Base-by-base conservation (phyloP, 2,888 invertebrate species). In the Phymatocera aterrima region DNA sequence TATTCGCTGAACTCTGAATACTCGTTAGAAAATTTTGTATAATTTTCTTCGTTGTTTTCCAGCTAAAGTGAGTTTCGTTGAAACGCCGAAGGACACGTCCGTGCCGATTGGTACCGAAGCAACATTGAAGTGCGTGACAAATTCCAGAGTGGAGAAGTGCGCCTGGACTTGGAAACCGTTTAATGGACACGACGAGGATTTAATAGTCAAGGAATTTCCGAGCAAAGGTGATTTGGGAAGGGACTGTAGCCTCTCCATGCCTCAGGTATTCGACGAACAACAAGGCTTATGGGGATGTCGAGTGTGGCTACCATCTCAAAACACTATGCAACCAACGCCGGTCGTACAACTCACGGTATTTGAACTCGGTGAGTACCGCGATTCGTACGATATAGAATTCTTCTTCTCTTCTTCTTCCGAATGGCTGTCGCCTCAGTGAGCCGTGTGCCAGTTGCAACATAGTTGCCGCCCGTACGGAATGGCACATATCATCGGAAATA, bases 261-360 rank as follows among this genome's bases (percentile, higher is more conserved):
- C 82, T 5, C 82, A 81, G 15, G 84, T 87, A 5, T 80, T 82
- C n/a, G 31, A 81, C 31, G 86, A 89, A 70, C 87, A 89, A 77
- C 87, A 89, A 80, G 90, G 90, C 51, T 85, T 86, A 64, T 90
- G 89, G 89, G 85, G 85, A 24, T 90, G 90, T 51, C 88, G 85
- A 54, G 87, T 88, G n/a, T 86, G 87, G 57, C 82, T 88, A 57
- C 77, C 86, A 1, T 86, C 87, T 3, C 83, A 85, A 40, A 87
- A 85, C 78, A 82, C 85, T 10, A 82, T 85, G 18, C 82, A 88
- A 57, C 80, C 86, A 0, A 83, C 88, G 15, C 83, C 86, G 0
- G 80, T 82, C n/a, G 86, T 80, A 12, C 89, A 87, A 78, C 83
- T 90, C 48, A 87, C 85, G 28, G 86, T 89, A 28, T 90, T 85